Conservation (phyloP, 2,113 vertebrate species). For the Onychostoma macrolepis region DNA sequence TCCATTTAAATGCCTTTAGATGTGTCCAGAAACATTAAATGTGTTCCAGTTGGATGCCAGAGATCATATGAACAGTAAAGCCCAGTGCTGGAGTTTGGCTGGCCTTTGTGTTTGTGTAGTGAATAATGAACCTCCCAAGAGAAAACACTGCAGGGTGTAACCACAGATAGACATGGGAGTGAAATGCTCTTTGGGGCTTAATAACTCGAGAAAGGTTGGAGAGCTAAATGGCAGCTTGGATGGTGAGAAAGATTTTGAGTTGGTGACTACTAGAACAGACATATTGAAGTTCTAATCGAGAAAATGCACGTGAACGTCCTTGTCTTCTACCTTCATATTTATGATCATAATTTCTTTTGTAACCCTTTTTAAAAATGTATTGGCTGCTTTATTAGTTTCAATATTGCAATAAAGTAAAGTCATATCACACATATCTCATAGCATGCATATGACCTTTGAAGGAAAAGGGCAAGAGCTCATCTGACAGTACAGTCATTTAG, state of each 20-base stretch:
- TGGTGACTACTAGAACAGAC: not conserved
- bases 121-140: not conserved
- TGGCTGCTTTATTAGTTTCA: not conserved
- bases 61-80: not conserved
- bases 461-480: not conserved
- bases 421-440: not conserved
- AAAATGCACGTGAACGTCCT: not conserved
- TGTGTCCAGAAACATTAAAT: conserved; percentile 8
- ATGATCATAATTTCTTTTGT: not conserved
- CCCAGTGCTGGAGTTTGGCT: not conserved
- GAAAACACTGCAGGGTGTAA: not conserved
- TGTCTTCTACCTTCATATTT: not conserved
- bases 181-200: not conserved
- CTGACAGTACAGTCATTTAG: not conserved
- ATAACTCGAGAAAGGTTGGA: not conserved
- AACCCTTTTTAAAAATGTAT: conserved; percentile 14
- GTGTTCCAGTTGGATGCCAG: not conserved
- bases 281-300: not conserved
- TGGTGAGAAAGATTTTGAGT: not conserved
- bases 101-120: conserved; percentile 23
- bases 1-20: not conserved
- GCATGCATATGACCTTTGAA: not conserved
- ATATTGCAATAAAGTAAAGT: not conserved
- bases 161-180: not conserved
- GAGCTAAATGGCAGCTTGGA: not conserved